phyloP scores from a whole-genome alignment of 2,113 vertebrate species.

The Thryonomys swinderianus region DNA sequence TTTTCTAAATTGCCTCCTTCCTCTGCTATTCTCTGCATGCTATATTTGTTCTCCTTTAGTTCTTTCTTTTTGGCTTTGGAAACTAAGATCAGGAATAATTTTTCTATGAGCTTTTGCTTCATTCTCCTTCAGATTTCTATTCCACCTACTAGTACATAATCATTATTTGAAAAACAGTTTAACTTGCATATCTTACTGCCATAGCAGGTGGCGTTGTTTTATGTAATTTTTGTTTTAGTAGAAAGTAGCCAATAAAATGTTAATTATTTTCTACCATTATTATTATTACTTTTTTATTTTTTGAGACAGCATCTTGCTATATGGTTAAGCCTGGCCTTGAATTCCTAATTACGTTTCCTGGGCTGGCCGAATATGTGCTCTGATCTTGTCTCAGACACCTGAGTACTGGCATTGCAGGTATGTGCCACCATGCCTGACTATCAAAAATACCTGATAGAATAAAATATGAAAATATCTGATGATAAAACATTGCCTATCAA shows the following conservation, averaged over 20 bases:
- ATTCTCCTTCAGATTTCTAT: background rate
- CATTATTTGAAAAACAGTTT: conserved; percentile 37
- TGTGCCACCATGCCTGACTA: background rate
- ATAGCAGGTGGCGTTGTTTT: background rate
- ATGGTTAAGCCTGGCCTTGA: background rate
- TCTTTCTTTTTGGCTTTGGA: conserved; percentile 47
- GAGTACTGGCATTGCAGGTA: background rate
- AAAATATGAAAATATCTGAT: conserved; percentile 34
- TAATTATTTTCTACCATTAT: background rate
- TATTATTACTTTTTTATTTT: background rate
- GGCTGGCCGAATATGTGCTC: background rate
- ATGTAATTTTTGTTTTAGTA: conserved; percentile 36
- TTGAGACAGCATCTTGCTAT: background rate
- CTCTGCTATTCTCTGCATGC: background rate
- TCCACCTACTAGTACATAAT: background rate
- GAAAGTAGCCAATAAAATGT: conserved; percentile 42
- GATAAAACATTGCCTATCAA: background rate
- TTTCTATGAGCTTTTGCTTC: conserved; percentile 41
- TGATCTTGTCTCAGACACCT: background rate
- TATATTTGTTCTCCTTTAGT: background rate
- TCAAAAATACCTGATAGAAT: background rate
- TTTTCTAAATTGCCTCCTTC: conserved; percentile 42
- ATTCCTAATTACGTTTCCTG: background rate
- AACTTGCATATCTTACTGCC: background rate
- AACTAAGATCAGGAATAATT: background rate